Conservation (phyloP, 2,113 vertebrate genomes). For the Atherinomorus stipes region DNA sequence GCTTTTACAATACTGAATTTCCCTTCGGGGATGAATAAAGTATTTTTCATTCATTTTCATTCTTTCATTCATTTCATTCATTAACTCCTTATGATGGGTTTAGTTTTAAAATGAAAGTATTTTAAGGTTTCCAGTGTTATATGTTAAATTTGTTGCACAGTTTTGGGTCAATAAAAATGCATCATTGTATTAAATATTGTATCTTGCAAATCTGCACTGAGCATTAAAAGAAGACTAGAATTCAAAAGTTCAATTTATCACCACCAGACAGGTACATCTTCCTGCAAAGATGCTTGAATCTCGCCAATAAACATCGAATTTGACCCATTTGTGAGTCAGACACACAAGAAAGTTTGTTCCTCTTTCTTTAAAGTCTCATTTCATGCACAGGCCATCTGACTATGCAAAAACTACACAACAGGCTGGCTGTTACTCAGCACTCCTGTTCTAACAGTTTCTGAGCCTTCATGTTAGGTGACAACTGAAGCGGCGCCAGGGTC, state of each 20-base stretch:
- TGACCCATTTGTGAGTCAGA: neutral
- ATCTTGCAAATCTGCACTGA: too few species aligned
- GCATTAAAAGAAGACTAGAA: too few species aligned
- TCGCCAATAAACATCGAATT: neutral
- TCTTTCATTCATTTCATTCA: too few species aligned
- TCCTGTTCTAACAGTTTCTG: slow-evolving; percentile 29
- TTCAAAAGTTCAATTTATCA: too few species aligned
- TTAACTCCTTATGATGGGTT: neutral
- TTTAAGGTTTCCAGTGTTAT: neutral
- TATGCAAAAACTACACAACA: slow-evolving; percentile 25
- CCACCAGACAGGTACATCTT: neutral
- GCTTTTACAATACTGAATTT: too few species aligned
- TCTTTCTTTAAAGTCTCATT: slow-evolving; percentile 1
- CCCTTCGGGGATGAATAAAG: too few species aligned
- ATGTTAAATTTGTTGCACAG: too few species aligned
- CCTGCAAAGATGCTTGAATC: neutral
- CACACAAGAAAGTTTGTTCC: neutral
- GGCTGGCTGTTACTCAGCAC: slow-evolving; percentile 51
- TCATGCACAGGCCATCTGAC: slow-evolving; percentile 46
- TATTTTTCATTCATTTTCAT: too few species aligned
- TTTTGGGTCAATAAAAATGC: too few species aligned
- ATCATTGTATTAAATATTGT: too few species aligned
- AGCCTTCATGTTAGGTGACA: slow-evolving; percentile 49
- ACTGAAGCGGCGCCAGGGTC: slow-evolving; percentile 33
- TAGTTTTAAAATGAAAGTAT: neutral